These are phyloP conservation scores for Cacatua alba DNA, from an alignment of 2,113 vertebrate species.

Conservation along the genomic window DNA sequence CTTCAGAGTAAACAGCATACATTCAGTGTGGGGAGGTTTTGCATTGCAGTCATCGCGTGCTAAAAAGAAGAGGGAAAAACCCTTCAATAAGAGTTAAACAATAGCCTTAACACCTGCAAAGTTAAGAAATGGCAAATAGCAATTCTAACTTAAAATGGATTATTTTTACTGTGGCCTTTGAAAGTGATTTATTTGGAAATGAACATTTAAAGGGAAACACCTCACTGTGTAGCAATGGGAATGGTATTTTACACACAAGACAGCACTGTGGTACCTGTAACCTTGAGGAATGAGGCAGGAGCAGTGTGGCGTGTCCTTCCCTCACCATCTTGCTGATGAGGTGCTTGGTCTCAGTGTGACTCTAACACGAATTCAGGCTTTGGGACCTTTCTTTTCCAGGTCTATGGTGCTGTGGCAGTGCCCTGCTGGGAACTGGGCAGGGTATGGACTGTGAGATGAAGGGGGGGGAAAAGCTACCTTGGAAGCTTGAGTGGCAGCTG, in stretches of 20 bases:
- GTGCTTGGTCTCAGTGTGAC: neutral
- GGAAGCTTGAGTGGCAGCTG: slow-evolving; percentile 70
- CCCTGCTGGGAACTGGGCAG: neutral
- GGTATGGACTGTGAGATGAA: neutral
- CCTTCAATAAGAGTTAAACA: neutral
- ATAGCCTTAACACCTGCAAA: neutral
- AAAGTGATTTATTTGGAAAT: neutral
- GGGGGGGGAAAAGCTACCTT: neutral
- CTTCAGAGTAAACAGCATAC: neutral
- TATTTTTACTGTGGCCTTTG: neutral
- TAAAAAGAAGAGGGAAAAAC: neutral
- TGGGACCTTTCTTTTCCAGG: neutral
- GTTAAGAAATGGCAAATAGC: neutral
- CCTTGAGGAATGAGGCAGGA: neutral
- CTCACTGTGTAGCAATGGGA: accelerated
- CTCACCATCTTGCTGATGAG: accelerated
- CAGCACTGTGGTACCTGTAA: neutral
- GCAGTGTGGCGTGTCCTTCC: neutral
- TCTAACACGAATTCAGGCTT: neutral
- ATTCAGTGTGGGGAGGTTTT: neutral
- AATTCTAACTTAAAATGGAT: neutral
- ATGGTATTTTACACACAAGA: accelerated
- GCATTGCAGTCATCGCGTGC: neutral
- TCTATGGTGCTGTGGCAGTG: neutral
- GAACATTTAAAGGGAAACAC: neutral